Evolutionary conservation across 2,113 vertebrate species (phyloP).

Genomic region (Chelonoidis abingdonii): DNA sequence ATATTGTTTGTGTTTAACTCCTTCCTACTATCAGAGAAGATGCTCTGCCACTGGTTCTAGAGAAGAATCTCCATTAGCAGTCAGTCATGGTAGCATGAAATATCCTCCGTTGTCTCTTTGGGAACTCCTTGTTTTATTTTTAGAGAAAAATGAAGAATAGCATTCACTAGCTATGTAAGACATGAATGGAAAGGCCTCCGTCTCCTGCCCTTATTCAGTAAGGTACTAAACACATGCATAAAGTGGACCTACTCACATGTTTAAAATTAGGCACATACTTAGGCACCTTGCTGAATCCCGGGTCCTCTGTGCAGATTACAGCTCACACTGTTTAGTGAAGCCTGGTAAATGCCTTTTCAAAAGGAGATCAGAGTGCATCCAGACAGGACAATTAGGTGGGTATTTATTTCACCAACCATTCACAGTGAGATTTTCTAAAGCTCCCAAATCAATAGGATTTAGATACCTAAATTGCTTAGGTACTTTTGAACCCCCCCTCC

Average conservation of each 20-base stretch:
- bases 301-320: not conserved
- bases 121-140: not conserved
- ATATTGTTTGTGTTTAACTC: not conserved
- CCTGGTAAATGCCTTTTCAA: not conserved
- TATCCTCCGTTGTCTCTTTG: not conserved
- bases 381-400: not conserved
- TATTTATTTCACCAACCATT: not conserved
- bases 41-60: not conserved
- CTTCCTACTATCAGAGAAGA: not conserved
- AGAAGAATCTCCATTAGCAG: not conserved
- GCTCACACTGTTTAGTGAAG: not conserved
- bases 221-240: too few relatives aligned
- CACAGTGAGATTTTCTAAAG: not conserved
- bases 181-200: not conserved
- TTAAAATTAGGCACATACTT: not conserved
- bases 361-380: not conserved
- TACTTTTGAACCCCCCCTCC: not conserved
- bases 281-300: conserved; percentile 3
- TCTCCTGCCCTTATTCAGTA: not conserved
- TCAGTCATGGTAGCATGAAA: not conserved
- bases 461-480: not conserved
- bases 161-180: not conserved
- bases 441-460: not conserved
- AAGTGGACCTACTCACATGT: not conserved
- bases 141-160: not conserved